A percentile compares a stretch with the other conserved stretches of the same genome.
These are phyloP conservation scores for Oreochromis tanganicae DNA, from an alignment of 2,113 vertebrate species.

Conservation along the genomic window DNA sequence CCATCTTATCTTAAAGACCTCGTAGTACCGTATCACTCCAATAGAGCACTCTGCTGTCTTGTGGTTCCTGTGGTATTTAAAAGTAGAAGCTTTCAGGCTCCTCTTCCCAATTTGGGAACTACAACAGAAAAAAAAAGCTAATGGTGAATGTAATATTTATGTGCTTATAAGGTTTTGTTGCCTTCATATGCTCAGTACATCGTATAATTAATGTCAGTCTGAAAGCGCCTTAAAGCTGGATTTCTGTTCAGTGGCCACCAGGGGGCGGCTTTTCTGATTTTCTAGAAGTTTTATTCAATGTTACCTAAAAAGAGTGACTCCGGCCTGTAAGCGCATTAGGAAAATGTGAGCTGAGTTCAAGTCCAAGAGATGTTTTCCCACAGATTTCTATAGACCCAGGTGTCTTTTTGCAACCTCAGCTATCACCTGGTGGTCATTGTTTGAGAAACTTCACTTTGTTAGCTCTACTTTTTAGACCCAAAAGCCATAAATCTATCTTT, in stretches of 20 bases:
- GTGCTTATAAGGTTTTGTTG: not conserved
- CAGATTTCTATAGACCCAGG: not conserved
- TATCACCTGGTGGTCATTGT: not conserved
- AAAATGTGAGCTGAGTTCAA: not conserved
- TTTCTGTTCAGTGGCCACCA: not conserved
- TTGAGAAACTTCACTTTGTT: not conserved
- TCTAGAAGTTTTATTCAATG: not conserved
- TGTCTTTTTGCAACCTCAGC: not conserved
- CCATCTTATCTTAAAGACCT: not conserved
- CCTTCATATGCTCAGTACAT: rapidly evolving
- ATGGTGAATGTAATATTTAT: not conserved
- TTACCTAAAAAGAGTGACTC: not conserved
- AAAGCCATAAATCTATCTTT: not conserved
- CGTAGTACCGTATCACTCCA: not conserved
- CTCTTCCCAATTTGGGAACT: not conserved
- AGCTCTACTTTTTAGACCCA: not conserved
- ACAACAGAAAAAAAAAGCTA: not conserved
- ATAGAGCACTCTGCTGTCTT: not conserved
- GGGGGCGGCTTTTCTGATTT: rapidly evolving
- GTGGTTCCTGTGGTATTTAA: not conserved
- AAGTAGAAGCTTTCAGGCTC: not conserved
- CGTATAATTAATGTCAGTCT: not conserved
- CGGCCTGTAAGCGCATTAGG: no score
- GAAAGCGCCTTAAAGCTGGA: not conserved
- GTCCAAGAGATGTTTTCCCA: not conserved